A percentile compares a stretch with the other conserved stretches of the same genome.
These are phyloP conservation scores for Cercopithecus mona DNA, from an alignment of 2,113 vertebrate genomes.

Conservation along the genomic window DNA sequence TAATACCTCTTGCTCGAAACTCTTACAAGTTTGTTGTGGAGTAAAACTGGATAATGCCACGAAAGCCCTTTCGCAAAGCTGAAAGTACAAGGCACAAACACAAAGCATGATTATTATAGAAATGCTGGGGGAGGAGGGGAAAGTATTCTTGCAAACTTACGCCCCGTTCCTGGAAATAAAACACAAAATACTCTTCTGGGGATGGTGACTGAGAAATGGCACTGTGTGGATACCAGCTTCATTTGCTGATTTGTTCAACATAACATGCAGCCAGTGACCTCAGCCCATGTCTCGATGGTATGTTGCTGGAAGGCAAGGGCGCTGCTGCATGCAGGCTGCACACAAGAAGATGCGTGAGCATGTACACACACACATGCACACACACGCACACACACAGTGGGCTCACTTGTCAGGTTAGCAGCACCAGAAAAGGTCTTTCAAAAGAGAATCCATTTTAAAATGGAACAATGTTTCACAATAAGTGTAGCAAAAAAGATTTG, in stretches of 20 bases:
- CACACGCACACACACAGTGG: no score
- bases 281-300: fast-evolving
- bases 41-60: not conserved
- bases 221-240: not conserved
- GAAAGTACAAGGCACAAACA: not conserved
- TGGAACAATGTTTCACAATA: not conserved
- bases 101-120: not conserved
- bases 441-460: not conserved
- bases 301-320: not conserved
- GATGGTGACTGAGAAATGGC: not conserved
- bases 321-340: not conserved
- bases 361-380: no score
- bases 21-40: not conserved
- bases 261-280: not conserved
- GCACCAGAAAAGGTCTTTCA: not conserved
- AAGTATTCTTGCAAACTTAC: no score
- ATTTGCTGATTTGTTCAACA: not conserved
- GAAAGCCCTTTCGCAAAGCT: not conserved
- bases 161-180: not conserved
- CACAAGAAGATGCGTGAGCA: not conserved
- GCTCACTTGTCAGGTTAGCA: not conserved
- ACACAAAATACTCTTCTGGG: not conserved
- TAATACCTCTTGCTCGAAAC: not conserved
- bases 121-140: not conserved
- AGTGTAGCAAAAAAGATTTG: not conserved